Percentiles rank a stretch among this genome's conserved stretches.
phyloP scores from a whole-genome alignment of 1,140 invertebrate genomes.

The Chrysomallon squamiferum region DNA sequence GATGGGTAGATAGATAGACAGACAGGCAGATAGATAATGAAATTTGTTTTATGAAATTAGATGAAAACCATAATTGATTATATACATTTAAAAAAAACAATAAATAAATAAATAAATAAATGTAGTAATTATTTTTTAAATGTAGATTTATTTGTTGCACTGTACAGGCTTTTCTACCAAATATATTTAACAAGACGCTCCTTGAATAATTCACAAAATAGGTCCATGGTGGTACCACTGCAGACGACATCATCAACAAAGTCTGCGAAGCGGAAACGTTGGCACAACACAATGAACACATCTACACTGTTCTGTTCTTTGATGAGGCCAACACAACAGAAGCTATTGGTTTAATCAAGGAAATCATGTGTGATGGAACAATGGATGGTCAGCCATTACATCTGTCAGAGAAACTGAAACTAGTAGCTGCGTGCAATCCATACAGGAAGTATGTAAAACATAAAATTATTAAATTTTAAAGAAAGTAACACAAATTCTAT shows the following conservation, averaged over 20 bases:
- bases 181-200: not conserved
- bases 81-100: no score
- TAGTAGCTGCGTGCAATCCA: constrained; percentile 58
- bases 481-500: no score
- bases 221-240: constrained; percentile 56
- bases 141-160: no score
- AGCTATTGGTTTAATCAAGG: constrained; percentile 55
- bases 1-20: no score
- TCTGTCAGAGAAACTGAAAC: constrained; percentile 41
- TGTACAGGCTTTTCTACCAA: no score
- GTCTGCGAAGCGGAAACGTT: constrained; percentile 38
- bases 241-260: constrained; percentile 40
- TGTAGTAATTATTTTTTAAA: no score
- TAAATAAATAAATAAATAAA: no score
- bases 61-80: no score
- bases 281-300: constrained; percentile 16
- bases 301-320: constrained; percentile 58
- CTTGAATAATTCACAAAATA: constrained; percentile 8
- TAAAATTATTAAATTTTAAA: no score
- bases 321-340: constrained; percentile 61
- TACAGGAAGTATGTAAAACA: constrained; percentile 56
- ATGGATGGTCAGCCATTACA: constrained; percentile 42
- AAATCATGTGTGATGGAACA: constrained; percentile 56
- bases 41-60: no score
- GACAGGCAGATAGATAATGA: no score